Base-by-base conservation (phyloP, 2,797 vertebrate species). In the Carapus acus region DNA sequence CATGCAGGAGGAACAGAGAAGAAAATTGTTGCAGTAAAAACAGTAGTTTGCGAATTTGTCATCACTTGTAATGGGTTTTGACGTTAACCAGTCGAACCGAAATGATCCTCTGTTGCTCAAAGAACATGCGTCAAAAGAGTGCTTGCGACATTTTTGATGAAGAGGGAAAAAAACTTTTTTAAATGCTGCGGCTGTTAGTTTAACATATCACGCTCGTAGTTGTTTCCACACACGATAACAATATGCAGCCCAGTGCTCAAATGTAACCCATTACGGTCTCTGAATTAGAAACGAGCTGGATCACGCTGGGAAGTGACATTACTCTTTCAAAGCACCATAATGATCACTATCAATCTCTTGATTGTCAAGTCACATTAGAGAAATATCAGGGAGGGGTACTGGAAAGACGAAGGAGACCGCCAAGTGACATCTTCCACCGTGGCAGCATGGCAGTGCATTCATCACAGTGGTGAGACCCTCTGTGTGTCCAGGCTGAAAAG, bases 261-360 rank as follows among this genome's bases (percentile, higher is more conserved):
- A 55, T 37, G 52, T 56, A 23, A 64, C 62, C 54, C 77, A 38
- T 67, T 64, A 73, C 81, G 73, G 76, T 46, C 48, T 72, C 43
- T 66, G 77, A 78, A 80, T 82, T 79, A 80, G 80, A 53, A 57
- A 62, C 68, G 24, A 67, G 65, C 74, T 65, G 67, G 72, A 78
- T 80, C 73, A 65, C 50, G 79, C 81, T 67, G 78, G 67, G 76
- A 78, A 77, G 74, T 73, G 74, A 75, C 79, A 83, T 85, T 81
- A 81, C 79, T 85, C 81, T 84, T 84, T 83, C 72, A 82, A 72
- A 80, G 81, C 73, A 20, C 76, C 65, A 62, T 85, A 85, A 86
- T 81, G 85, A 86, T 82, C 69, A 54, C 80, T 73, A 86, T 86
- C 84, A 80, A 86, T 87, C 85, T 87, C 81, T 77, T 72, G 78